phyloP scores from a whole-genome alignment of 2,888 invertebrate genomes.

The Melanargia galathea region DNA sequence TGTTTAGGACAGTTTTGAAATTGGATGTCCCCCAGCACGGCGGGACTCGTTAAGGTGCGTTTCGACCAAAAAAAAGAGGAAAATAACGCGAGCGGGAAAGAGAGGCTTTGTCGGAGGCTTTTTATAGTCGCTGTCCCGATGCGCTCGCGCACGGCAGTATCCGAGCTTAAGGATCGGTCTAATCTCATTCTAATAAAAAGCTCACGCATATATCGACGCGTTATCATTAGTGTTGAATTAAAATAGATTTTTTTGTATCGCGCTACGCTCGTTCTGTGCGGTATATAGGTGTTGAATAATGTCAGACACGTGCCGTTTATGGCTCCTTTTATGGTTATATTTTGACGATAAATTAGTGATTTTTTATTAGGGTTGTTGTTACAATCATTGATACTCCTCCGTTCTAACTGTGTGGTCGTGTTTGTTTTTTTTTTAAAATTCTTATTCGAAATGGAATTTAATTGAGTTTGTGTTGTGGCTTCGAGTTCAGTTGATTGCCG shows the following conservation, averaged over 20 bases:
- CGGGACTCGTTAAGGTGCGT: constrained; percentile 64
- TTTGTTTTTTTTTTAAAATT: constrained; percentile 52
- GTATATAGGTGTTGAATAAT: constrained; percentile 69
- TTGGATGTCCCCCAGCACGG: constrained; percentile 63
- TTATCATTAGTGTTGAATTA: constrained; percentile 65
- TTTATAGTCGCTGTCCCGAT: constrained; percentile 79
- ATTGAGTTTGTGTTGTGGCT: constrained; percentile 53
- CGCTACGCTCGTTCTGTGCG: constrained; percentile 53
- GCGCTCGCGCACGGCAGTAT: constrained; percentile 80
- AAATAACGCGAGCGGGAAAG: constrained; percentile 77
- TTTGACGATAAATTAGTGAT: constrained; percentile 74
- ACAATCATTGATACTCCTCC: constrained; percentile 69
- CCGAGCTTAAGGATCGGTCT: constrained; percentile 75
- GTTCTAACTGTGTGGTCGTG: constrained; percentile 74
- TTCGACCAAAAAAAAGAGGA: constrained; percentile 62
- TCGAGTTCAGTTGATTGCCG: constrained; percentile 43
- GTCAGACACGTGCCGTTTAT: constrained; percentile 74
- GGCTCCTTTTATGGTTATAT: constrained; percentile 69
- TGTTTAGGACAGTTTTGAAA: constrained; percentile 58
- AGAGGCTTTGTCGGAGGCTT: constrained; percentile 74
- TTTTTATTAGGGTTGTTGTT: constrained; percentile 73
- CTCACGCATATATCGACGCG: constrained; percentile 77
- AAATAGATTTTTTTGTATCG: constrained; percentile 62
- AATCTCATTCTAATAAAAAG: constrained; percentile 81
- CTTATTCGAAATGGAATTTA: constrained; percentile 55